These are phyloP conservation scores for Brachymystax lenok DNA, from an alignment of 2,797 vertebrate genomes.

Conservation along the genomic window DNA sequence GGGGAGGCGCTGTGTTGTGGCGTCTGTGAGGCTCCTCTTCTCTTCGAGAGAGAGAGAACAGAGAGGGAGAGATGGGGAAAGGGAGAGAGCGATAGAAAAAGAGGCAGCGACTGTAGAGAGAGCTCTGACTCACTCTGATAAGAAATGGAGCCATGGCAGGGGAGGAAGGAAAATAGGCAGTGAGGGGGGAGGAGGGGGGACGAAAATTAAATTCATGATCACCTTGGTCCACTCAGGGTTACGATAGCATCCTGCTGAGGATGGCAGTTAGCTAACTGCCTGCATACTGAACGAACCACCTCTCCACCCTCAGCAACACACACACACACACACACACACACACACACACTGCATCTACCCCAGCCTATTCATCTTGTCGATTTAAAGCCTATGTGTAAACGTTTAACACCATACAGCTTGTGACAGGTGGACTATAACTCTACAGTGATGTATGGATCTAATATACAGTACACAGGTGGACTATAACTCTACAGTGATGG, in stretches of 20 bases:
- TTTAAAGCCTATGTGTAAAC: background rate
- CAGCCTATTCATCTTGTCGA: background rate
- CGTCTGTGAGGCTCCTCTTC: background rate
- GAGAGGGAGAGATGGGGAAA: background rate
- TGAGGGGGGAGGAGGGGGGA: background rate
- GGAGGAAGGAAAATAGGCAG: background rate
- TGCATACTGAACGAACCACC: background rate
- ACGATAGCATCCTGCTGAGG: conserved; percentile 19
- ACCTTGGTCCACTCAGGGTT: conserved; percentile 5
- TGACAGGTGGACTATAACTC: background rate
- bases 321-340: conserved; percentile 6
- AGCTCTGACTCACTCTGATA: conserved; percentile 19
- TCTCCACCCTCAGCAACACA: background rate
- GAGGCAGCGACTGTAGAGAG: background rate
- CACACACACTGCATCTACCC: background rate
- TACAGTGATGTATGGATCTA: no score
- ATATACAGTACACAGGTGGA: no score
- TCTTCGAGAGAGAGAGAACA: no score
- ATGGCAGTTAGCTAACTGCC: background rate
- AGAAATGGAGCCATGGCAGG: conserved; percentile 6
- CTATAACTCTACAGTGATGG: no score
- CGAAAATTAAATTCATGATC: conserved; percentile 24
- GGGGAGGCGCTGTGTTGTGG: background rate
- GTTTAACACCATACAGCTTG: conserved; percentile 9
- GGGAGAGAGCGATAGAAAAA: background rate